Evolutionary conservation across 2,888 invertebrate species (phyloP).

Genomic region (Pilophorus perplexus): DNA sequence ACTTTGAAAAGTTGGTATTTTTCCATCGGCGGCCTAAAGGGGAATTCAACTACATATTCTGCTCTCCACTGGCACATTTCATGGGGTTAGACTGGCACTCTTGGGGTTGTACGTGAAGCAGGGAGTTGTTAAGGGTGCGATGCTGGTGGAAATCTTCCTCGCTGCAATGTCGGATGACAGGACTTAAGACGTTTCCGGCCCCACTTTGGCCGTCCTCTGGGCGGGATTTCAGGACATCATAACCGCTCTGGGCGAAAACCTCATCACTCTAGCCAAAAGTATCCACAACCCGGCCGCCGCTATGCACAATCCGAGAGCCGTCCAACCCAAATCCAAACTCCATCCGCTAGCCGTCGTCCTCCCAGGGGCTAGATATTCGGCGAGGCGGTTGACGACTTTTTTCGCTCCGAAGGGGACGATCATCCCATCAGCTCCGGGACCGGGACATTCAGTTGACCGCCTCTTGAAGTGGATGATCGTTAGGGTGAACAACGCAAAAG

Average conservation of each 20-base stretch:
- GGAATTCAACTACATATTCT: too few relatives aligned
- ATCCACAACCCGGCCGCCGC: slow-evolving; percentile 84
- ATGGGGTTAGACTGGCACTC: too few relatives aligned
- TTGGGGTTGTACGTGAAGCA: not conserved
- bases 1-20: too few relatives aligned
- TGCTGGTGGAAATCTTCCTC: too few relatives aligned
- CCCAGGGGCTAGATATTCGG: slow-evolving; percentile 54
- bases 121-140: not conserved
- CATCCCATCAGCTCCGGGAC: slow-evolving; percentile 50
- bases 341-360: slow-evolving; percentile 75
- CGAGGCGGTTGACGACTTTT: slow-evolving; percentile 43
- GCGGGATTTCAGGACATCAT: slow-evolving; percentile 34
- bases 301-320: slow-evolving; percentile 77
- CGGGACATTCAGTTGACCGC: slow-evolving; percentile 43
- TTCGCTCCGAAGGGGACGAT: slow-evolving; percentile 54
- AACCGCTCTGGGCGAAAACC: slow-evolving; percentile 59
- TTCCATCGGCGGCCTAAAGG: too few relatives aligned
- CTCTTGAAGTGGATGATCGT: slow-evolving; percentile 91
- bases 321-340: slow-evolving; percentile 83
- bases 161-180: too few relatives aligned
- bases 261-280: slow-evolving; percentile 82
- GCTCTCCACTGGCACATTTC: too few relatives aligned
- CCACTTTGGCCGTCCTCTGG: not conserved
- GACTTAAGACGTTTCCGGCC: not conserved
- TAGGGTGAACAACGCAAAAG: slow-evolving; percentile 86